Percentiles rank a stretch among this genome's conserved stretches.
These are phyloP conservation scores for Chelon auratus DNA, from an alignment of 2,797 vertebrate genomes.

Conservation along the genomic window DNA sequence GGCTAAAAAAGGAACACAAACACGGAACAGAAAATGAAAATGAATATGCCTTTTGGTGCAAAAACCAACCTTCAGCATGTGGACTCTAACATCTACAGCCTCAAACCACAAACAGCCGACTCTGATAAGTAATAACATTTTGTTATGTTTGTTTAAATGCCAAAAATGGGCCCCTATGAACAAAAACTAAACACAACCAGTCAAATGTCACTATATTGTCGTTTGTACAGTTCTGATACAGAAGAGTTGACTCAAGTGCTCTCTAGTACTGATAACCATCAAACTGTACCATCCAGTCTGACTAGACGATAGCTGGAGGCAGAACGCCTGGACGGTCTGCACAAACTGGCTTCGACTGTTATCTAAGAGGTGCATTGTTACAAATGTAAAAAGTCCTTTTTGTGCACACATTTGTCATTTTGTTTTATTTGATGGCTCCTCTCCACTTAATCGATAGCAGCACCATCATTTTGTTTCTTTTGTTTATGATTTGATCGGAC, in stretches of 20 bases:
- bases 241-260: background rate
- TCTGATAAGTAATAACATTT: background rate
- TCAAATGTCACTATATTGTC: background rate
- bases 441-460: background rate
- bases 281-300: background rate
- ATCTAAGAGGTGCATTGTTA: background rate
- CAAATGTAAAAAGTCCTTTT: background rate
- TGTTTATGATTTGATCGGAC: background rate
- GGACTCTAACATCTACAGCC: background rate
- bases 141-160: background rate
- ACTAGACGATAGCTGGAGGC: background rate
- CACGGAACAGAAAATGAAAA: slow-evolving; percentile 4
- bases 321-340: background rate
- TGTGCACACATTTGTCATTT: background rate
- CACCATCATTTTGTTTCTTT: background rate
- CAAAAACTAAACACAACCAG: background rate
- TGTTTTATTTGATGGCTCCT: background rate
- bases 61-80: background rate
- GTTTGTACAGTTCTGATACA: background rate
- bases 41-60: background rate
- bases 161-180: background rate
- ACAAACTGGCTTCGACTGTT: background rate
- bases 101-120: slow-evolving; percentile 1
- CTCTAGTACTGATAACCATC: background rate
- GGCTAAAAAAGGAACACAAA: slow-evolving; percentile 16